Conservation (phyloP, 64 coral and sea anemone species). For the Orbicella faveolata region DNA sequence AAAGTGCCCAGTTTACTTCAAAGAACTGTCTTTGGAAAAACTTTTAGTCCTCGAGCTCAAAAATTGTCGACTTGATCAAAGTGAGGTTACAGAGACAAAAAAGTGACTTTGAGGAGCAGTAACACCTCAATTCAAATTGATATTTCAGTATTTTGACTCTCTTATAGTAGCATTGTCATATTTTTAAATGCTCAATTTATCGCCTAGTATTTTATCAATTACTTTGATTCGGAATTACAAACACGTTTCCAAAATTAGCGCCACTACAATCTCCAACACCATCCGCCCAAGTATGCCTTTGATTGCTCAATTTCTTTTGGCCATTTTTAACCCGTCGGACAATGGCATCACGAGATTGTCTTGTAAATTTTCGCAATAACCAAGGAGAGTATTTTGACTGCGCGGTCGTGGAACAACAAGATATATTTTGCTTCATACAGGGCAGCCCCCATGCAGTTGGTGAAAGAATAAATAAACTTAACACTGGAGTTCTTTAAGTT, state of each 20-base stretch:
- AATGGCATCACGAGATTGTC: background rate
- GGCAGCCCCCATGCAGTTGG: background rate
- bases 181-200: slow-evolving; percentile 2
- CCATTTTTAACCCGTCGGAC: background rate
- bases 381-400: background rate
- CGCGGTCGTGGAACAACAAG: background rate
- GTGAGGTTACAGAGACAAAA: background rate
- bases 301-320: background rate
- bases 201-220: background rate
- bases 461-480: background rate
- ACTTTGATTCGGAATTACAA: background rate
- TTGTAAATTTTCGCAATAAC: background rate
- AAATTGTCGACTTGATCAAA: background rate
- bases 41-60: background rate
- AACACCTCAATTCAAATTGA: background rate
- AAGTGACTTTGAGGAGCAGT: background rate
- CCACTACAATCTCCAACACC: background rate
- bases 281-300: background rate
- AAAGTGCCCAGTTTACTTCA: background rate
- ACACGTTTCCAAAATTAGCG: background rate
- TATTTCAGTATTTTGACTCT: background rate
- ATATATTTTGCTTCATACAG: background rate
- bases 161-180: background rate
- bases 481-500: background rate
- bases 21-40: background rate